phyloP scores from a whole-genome alignment of 1,140 invertebrate genomes.

The Meloidogyne hapla region DNA sequence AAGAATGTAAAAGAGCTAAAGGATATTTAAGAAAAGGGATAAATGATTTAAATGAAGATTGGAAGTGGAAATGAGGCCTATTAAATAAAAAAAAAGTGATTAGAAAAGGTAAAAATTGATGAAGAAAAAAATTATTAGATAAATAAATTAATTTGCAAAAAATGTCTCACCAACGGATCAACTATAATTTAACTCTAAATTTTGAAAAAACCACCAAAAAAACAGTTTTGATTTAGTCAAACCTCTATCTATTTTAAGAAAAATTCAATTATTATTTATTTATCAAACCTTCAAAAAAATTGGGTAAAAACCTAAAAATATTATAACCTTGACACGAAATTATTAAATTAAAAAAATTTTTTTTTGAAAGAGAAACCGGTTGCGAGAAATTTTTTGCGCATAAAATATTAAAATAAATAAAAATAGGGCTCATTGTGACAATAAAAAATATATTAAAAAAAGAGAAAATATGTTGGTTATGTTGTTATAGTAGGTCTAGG shows the following conservation, averaged over 20 bases:
- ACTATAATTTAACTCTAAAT: too few species aligned
- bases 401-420: background rate
- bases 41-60: background rate
- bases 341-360: background rate
- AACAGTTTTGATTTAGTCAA: too few species aligned
- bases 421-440: conserved; percentile 2
- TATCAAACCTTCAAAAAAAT: background rate
- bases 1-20: background rate
- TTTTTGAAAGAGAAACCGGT: background rate
- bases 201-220: too few species aligned
- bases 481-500: too few species aligned
- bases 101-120: conserved; percentile 1
- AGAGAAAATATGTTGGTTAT: too few species aligned
- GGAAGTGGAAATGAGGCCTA: background rate
- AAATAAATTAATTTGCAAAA: background rate
- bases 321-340: background rate
- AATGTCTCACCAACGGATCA: too few species aligned
- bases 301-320: background rate
- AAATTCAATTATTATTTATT: background rate
- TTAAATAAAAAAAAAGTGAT: background rate
- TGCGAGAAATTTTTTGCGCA: background rate
- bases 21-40: too few species aligned
- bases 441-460: background rate
- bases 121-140: background rate
- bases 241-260: too few species aligned